phyloP scores from a whole-genome alignment of 1,140 invertebrate genomes.

The Aphaenogaster floridana region DNA sequence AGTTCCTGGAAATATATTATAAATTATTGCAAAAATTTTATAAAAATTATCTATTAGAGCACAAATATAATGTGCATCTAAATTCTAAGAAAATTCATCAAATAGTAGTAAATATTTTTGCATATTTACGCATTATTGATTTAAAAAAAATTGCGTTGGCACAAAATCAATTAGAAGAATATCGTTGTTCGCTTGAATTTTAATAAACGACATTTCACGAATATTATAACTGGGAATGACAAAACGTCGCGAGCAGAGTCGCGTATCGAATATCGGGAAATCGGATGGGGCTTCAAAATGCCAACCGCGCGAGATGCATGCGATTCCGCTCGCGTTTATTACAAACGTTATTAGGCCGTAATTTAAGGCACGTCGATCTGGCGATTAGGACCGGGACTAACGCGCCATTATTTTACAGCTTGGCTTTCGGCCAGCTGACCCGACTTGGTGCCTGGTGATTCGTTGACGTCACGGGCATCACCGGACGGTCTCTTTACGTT shows the following conservation, averaged over 20 bases:
- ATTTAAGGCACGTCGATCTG: slow-evolving; percentile 71
- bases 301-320: slow-evolving; percentile 13
- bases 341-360: slow-evolving; percentile 70
- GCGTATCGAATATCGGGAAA: slow-evolving; percentile 21
- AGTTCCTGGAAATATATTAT: neutral
- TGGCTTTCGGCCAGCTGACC: slow-evolving; percentile 70
- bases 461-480: slow-evolving; percentile 70
- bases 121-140: neutral
- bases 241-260: neutral
- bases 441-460: slow-evolving; percentile 54
- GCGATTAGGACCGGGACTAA: slow-evolving; percentile 71
- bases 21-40: slow-evolving; percentile 10
- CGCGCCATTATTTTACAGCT: slow-evolving; percentile 72
- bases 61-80: neutral
- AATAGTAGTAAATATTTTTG: neutral
- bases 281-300: slow-evolving; percentile 4
- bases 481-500: slow-evolving; percentile 41
- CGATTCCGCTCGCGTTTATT: slow-evolving; percentile 46
- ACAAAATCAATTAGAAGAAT: neutral
- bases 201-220: neutral
- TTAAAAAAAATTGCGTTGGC: neutral
- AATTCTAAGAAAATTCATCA: neutral
- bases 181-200: neutral
- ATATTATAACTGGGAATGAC: neutral
- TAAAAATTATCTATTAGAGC: neutral